Conservation (phyloP, 2,888 invertebrate species). For the Epirrhoe tristata region DNA sequence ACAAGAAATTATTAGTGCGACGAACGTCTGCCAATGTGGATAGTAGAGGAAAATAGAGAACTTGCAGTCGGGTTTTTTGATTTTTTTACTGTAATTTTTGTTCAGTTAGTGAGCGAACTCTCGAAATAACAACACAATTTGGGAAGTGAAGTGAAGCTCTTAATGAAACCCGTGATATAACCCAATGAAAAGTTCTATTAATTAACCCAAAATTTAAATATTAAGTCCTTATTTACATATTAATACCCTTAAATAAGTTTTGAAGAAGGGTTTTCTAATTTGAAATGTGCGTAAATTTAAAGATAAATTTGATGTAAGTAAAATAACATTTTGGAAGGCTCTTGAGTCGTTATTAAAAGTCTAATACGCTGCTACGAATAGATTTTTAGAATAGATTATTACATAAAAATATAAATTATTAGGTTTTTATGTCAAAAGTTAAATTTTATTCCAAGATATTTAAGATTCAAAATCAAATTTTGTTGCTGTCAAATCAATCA, state of each 20-base stretch:
- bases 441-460: no score
- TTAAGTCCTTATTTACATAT: slow-evolving; percentile 21
- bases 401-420: no score
- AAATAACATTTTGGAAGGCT: no score
- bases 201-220: slow-evolving; percentile 11
- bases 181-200: neutral
- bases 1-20: slow-evolving; percentile 51
- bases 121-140: slow-evolving; percentile 1
- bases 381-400: no score
- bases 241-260: slow-evolving; percentile 20
- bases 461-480: no score
- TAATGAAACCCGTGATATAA: neutral
- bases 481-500: neutral
- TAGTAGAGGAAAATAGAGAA: neutral
- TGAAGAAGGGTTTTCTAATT: slow-evolving; percentile 16
- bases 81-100: no score
- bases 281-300: slow-evolving; percentile 7
- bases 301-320: no score
- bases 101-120: neutral
- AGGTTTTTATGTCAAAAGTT: no score
- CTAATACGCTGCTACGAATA: no score
- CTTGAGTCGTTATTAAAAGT: no score
- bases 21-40: slow-evolving; percentile 27
- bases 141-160: neutral
- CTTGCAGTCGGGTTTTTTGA: no score